Percentiles rank a stretch among this genome's conserved stretches.
phyloP scores from a whole-genome alignment of 2,888 invertebrate genomes.

The Kryphioiulus occultus region DNA sequence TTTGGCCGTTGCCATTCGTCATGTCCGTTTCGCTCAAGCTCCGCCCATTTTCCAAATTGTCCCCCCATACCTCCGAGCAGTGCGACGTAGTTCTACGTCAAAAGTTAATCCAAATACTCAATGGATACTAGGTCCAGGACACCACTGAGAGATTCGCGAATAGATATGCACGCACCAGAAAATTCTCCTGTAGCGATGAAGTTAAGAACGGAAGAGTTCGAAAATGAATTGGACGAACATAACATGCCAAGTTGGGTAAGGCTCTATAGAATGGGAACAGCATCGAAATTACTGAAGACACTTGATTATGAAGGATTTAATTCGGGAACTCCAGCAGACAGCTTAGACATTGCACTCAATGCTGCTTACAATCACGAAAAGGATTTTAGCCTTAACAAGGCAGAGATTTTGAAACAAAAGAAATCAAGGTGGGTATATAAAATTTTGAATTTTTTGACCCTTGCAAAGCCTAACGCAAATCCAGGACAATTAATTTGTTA shows the following conservation, averaged over 20 bases:
- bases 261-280: slow-evolving; percentile 22
- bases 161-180: not conserved
- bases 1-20: too few relatives aligned
- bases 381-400: slow-evolving; percentile 1
- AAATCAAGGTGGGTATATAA: not conserved
- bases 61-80: too few relatives aligned
- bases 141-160: not conserved
- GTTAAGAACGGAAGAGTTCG: not conserved
- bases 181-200: not conserved
- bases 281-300: slow-evolving; percentile 1
- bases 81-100: too few relatives aligned
- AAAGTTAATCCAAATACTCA: not conserved
- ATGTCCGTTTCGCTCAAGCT: too few relatives aligned
- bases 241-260: slow-evolving; percentile 38
- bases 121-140: not conserved
- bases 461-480: too few relatives aligned
- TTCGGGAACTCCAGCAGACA: not conserved
- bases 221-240: not conserved
- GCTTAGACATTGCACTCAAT: slow-evolving; percentile 41
- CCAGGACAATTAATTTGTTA: too few relatives aligned
- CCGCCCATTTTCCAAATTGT: too few relatives aligned
- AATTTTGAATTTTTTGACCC: too few relatives aligned
- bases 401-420: slow-evolving; percentile 36
- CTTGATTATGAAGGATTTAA: slow-evolving; percentile 4
- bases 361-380: slow-evolving; percentile 21